phyloP scores from a whole-genome alignment of 1,140 invertebrate genomes.

The Diachasma alloeum region DNA sequence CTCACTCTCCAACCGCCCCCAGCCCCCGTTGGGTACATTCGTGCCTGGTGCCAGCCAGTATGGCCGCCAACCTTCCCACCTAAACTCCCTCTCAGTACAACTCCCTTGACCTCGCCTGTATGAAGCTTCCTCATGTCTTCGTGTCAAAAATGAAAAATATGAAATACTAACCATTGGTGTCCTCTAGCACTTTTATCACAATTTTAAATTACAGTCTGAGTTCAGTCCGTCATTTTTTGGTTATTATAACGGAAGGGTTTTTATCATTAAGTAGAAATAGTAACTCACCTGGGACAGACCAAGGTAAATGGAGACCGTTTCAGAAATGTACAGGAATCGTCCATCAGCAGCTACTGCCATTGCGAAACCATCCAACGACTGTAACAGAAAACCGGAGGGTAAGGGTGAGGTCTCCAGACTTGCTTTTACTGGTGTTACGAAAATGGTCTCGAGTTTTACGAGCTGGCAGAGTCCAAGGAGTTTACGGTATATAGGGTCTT shows the following conservation, averaged over 20 bases:
- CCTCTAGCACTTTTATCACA: neutral
- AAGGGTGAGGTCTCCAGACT: neutral
- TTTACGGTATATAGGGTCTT: neutral
- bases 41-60: conserved; percentile 58
- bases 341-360: conserved; percentile 94
- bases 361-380: conserved; percentile 97
- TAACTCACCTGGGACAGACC: conserved; percentile 93
- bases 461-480: neutral
- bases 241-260: too few relatives aligned
- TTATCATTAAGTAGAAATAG: neutral
- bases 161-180: neutral
- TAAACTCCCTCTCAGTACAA: conserved; percentile 41
- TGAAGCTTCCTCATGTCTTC: conserved; percentile 23
- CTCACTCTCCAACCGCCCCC: conserved; percentile 33
- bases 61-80: conserved; percentile 58
- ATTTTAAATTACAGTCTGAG: neutral
- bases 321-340: conserved; percentile 97
- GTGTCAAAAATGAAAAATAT: neutral
- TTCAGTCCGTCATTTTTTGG: neutral
- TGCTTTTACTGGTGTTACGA: neutral
- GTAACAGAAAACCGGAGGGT: conserved; percentile 60
- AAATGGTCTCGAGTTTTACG: neutral
- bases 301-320: conserved; percentile 98
- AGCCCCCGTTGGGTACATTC: conserved; percentile 46
- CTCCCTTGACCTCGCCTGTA: conserved; percentile 56